These are phyloP conservation scores for Clepsis dumicolana DNA, from an alignment of 2,888 invertebrate species.

Conservation along the genomic window DNA sequence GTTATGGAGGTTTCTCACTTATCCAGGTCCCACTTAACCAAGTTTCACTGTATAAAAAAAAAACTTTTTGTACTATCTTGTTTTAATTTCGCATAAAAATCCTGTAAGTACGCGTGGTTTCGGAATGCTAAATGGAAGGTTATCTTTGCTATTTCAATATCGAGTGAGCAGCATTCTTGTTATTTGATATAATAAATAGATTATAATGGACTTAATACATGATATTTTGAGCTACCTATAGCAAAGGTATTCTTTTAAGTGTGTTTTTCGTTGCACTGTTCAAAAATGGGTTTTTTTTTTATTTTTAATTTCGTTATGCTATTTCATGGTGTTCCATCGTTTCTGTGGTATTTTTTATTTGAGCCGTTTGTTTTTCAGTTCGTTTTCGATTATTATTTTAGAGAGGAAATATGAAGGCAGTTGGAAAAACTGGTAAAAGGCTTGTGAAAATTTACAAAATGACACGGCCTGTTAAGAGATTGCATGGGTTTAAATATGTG, in stretches of 20 bases:
- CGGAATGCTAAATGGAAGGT: conserved; percentile 2
- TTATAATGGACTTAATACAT: too few relatives aligned
- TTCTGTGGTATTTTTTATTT: conserved; percentile 29
- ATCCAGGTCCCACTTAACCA: too few relatives aligned
- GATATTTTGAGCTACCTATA: neutral
- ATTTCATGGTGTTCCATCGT: conserved; percentile 6
- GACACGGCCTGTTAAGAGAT: conserved; percentile 19
- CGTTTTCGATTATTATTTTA: conserved; percentile 36
- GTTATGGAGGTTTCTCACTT: too few relatives aligned
- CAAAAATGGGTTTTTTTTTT: conserved; percentile 4
- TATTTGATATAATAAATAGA: too few relatives aligned
- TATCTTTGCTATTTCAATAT: conserved; percentile 18
- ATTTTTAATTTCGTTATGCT: conserved; percentile 10
- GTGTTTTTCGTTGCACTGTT: conserved; percentile 12
- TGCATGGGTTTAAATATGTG: conserved; percentile 39
- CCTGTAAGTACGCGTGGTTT: conserved; percentile 15
- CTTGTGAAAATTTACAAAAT: conserved; percentile 32
- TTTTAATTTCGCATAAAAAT: neutral
- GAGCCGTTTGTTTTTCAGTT: conserved; percentile 40
- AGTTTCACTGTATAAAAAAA: too few relatives aligned
- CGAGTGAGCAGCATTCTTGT: neutral
- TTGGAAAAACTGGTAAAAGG: conserved; percentile 34
- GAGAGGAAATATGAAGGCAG: conserved; percentile 31
- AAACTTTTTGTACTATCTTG: neutral
- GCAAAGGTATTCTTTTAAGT: conserved; percentile 16